A percentile compares a stretch with the other conserved stretches of the same genome.
Evolutionary conservation across 1,140 invertebrate species (phyloP).

Genomic region (Papilio polyxenes): DNA sequence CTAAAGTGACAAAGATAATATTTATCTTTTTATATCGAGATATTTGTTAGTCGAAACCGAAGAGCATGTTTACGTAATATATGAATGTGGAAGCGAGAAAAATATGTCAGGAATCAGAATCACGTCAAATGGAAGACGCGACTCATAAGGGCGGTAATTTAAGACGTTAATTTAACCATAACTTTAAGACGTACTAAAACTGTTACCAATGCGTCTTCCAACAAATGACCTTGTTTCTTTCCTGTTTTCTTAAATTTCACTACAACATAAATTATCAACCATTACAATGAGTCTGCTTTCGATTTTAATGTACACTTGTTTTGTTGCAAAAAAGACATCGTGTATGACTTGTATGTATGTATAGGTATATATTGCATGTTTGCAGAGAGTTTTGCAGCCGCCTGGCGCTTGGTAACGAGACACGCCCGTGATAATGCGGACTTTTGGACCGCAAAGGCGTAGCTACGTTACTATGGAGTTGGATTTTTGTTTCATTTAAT

Average conservation of each 20-base stretch:
- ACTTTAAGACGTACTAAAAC: too few relatives aligned
- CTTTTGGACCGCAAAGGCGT: conserved; percentile 36
- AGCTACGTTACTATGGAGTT: not conserved
- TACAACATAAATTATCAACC: not conserved
- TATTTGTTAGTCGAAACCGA: too few relatives aligned
- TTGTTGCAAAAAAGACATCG: conserved; percentile 22
- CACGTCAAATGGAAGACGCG: too few relatives aligned
- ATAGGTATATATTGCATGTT: not conserved
- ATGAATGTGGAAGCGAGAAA: too few relatives aligned
- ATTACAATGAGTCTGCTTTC: not conserved
- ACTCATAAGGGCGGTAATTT: too few relatives aligned
- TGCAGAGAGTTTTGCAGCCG: not conserved
- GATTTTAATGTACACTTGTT: conserved; percentile 7
- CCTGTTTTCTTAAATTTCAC: not conserved
- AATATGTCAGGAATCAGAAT: too few relatives aligned
- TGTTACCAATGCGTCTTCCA: not conserved
- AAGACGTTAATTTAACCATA: too few relatives aligned
- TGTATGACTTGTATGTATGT: not conserved
- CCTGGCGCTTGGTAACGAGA: conserved; percentile 21
- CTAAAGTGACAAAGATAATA: too few relatives aligned
- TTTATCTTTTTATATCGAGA: too few relatives aligned
- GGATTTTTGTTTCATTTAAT: not conserved
- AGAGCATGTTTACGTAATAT: too few relatives aligned
- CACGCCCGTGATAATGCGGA: conserved; percentile 38
- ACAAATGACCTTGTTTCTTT: not conserved